These are phyloP conservation scores for Nasonia oneida DNA, from an alignment of 2,888 invertebrate genomes.

Conservation along the genomic window DNA sequence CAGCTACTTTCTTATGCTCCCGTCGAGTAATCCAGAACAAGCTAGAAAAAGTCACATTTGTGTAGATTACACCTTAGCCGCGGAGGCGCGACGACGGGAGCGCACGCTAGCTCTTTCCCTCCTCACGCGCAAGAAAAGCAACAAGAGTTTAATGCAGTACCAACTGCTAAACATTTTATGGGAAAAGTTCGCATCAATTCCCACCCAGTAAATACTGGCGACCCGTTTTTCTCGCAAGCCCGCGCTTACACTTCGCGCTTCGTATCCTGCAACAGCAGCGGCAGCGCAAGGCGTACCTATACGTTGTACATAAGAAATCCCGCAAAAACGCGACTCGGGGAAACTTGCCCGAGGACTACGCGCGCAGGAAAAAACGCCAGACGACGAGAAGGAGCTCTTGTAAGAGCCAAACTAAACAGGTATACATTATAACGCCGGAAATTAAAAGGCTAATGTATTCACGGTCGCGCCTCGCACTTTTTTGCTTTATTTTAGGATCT, in stretches of 20 bases:
- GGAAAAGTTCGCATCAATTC: conserved; percentile 53
- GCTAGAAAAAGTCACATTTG: neutral
- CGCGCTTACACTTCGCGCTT: neutral
- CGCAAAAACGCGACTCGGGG: conserved; percentile 19
- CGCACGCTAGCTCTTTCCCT: neutral
- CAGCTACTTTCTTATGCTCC: neutral
- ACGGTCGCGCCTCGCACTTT: conserved; percentile 25
- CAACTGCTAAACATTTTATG: conserved; percentile 44
- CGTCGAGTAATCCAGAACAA: neutral
- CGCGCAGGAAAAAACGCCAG: neutral
- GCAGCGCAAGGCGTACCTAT: neutral
- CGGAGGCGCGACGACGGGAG: neutral
- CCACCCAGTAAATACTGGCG: conserved; percentile 40
- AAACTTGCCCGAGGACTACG: neutral
- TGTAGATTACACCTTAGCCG: neutral
- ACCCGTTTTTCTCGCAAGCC: neutral
- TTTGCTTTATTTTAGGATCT: neutral
- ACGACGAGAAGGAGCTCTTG: conserved; percentile 3
- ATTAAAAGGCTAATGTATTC: conserved; percentile 59
- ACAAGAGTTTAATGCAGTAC: conserved; percentile 26
- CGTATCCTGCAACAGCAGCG: neutral
- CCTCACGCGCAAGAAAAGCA: neutral
- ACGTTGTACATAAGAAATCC: conserved; percentile 29
- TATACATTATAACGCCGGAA: conserved; percentile 32
- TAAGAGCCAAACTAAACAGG: conserved; percentile 50